Evolutionary conservation across 2,888 invertebrate genomes (phyloP).

Genomic region (Labia minor): DNA sequence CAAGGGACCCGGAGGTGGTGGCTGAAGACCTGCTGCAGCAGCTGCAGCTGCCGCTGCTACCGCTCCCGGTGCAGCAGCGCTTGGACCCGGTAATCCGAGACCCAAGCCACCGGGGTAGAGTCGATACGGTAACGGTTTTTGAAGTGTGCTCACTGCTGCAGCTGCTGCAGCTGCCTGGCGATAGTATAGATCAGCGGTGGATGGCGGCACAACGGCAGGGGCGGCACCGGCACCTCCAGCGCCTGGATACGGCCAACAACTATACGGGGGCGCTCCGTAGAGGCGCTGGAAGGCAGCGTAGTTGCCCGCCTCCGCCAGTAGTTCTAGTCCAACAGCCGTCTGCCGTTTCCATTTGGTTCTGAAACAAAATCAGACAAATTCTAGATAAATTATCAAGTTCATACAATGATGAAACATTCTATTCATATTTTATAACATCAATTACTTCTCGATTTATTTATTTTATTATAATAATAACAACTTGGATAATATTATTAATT

Average conservation of each 20-base stretch:
- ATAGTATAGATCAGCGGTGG: constrained; percentile 69
- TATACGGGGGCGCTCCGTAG: constrained; percentile 67
- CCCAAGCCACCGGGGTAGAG: constrained; percentile 49
- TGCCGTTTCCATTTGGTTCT: constrained; percentile 99
- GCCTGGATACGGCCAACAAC: constrained; percentile 47
- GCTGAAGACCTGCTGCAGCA: constrained; percentile 46
- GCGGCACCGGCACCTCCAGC: constrained; percentile 37
- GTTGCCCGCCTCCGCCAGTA: constrained; percentile 93
- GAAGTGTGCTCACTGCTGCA: constrained; percentile 52
- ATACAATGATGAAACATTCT: no score
- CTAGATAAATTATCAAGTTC: neutral
- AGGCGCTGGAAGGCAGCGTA: constrained; percentile 96
- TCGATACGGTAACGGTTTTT: constrained; percentile 78
- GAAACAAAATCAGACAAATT: constrained; percentile 35
- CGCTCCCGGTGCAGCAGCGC: neutral
- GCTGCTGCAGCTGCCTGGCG: constrained; percentile 67
- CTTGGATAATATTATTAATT: no score
- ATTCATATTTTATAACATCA: no score
- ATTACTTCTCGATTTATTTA: no score
- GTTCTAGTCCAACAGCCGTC: constrained; percentile 92
- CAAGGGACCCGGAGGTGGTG: constrained; percentile 21
- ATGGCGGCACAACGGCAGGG: constrained; percentile 48
- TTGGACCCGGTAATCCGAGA: constrained; percentile 28
- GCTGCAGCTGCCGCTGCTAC: constrained; percentile 45
- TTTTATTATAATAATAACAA: no score